Evolutionary conservation across 2,113 vertebrate species (phyloP), one percentile per base, ranked within the genome.

Genomic region (Lepisosteus oculatus): DNA sequence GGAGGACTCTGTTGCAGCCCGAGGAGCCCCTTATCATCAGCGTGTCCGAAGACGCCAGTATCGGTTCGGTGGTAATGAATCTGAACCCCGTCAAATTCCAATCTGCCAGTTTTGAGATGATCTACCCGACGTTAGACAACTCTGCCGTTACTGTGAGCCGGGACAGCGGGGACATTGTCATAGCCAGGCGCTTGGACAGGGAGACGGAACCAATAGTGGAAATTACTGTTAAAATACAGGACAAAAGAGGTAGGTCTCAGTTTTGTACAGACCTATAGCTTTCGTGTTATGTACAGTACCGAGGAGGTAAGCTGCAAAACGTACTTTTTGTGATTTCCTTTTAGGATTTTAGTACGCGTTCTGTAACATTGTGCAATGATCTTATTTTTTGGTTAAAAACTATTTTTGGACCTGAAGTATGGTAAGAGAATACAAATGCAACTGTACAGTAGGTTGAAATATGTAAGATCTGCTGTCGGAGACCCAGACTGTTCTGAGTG

Each of bases 41-140:
- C 43, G 86, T 95, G 78, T 92, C 93, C 41, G 95, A 95, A 82
- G 92, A 96, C 65, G 85, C 92, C 2, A 86, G 82, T 0, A 88
- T 92, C 62, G 93, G 94, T 41, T 90, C 89, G 0, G 89, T 90
- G 67, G 85, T 95, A 79, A 88, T 92, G 79, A 83, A 85, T 67
- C 78, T 95, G 81, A 87, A 79, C 70, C 90, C 93, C 6, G 85
- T 83, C 67, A 81, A 85, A 45, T 91, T 90, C 75, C 90, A 89
- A 71, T 44, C 87, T 5, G 81, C 90, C 4, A 72, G 80, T 0
- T 95, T 95, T 81, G 91, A 95, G 77, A 80, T 95, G 76, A 41
- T 92, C 76, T 88, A 93, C 70, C 90, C 93, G 0, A 88, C 91
- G 55, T 69, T 44, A 72, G 91, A 88, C 69, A 88, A 80, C 74